These are phyloP conservation scores for Zootoca vivipara DNA, from an alignment of 2,113 vertebrate genomes.

Conservation along the genomic window DNA sequence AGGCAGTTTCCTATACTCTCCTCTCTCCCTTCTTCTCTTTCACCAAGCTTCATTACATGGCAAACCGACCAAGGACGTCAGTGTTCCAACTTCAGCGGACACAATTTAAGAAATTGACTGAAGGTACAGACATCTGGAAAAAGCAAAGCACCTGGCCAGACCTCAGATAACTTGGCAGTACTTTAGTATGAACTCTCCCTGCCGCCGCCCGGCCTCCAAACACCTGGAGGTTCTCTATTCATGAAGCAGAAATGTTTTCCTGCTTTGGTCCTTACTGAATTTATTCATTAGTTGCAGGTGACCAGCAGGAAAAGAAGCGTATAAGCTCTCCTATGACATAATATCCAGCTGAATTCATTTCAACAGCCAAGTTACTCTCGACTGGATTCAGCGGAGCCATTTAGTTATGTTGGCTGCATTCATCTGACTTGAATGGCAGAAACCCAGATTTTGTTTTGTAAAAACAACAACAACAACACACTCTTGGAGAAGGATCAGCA, in stretches of 20 bases:
- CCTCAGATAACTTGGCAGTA: not conserved
- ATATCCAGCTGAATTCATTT: not conserved
- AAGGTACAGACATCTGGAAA: too few relatives aligned
- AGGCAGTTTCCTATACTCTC: too few relatives aligned
- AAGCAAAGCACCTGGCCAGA: not conserved
- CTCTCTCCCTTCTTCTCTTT: not conserved
- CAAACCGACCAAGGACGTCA: not conserved
- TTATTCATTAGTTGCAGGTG: not conserved
- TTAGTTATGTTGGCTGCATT: not conserved
- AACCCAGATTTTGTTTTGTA: not conserved
- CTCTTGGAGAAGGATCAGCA: not conserved
- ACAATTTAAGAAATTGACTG: too few relatives aligned
- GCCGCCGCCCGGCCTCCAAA: not conserved
- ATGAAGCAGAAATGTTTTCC: accelerated
- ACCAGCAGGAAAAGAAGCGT: not conserved
- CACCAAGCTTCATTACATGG: not conserved
- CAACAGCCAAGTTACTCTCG: not conserved
- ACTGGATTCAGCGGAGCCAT: not conserved
- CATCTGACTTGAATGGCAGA: not conserved
- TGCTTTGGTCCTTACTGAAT: accelerated
- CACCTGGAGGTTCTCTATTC: not conserved
- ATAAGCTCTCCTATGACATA: too few relatives aligned
- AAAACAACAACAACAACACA: too few relatives aligned
- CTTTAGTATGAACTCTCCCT: accelerated
- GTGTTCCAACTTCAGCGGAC: too few relatives aligned